A percentile compares a stretch with the other conserved stretches of the same genome.
phyloP scores from a whole-genome alignment of 2,797 vertebrate genomes.

The Darevskia mixta region DNA sequence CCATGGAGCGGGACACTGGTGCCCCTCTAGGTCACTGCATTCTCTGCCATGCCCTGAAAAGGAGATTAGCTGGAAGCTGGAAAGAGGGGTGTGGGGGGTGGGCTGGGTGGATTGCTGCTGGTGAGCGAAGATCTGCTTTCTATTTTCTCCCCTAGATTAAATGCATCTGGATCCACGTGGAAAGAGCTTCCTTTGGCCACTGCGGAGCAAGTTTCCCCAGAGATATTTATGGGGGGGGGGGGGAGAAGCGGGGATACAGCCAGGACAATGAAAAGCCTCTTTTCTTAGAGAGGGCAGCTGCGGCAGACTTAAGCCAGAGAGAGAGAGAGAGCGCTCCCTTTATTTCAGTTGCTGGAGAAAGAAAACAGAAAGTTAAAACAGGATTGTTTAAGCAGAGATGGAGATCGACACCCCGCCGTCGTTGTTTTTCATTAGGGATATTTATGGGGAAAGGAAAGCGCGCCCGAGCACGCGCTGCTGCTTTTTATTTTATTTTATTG shows the following conservation, averaged over 20 bases:
- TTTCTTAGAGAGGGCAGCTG: conserved; percentile 15
- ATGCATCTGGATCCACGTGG: conserved; percentile 44
- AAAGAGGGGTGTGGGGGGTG: not conserved
- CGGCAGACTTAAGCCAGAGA: no score
- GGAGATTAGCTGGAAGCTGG: not conserved
- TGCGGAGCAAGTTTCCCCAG: conserved; percentile 21
- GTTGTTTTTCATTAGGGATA: not conserved
- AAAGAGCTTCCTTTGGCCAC: conserved; percentile 16
- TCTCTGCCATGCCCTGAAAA: not conserved
- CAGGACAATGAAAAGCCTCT: conserved; percentile 10
- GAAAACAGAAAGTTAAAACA: conserved; percentile 11
- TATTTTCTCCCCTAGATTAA: conserved; percentile 50
- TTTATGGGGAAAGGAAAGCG: not conserved
- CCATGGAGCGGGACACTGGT: conserved; percentile 18
- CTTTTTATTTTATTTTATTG: not conserved
- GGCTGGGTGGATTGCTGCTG: not conserved
- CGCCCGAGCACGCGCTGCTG: not conserved
- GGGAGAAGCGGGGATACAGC: not conserved
- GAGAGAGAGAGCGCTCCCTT: no score
- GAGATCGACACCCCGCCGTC: not conserved
- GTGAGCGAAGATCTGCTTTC: conserved; percentile 48
- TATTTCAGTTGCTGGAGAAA: not conserved
- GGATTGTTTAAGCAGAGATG: not conserved
- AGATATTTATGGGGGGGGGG: not conserved
- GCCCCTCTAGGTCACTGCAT: conserved; percentile 19